phyloP scores from a whole-genome alignment of 2,797 vertebrate genomes.

The Vipera ursinii region DNA sequence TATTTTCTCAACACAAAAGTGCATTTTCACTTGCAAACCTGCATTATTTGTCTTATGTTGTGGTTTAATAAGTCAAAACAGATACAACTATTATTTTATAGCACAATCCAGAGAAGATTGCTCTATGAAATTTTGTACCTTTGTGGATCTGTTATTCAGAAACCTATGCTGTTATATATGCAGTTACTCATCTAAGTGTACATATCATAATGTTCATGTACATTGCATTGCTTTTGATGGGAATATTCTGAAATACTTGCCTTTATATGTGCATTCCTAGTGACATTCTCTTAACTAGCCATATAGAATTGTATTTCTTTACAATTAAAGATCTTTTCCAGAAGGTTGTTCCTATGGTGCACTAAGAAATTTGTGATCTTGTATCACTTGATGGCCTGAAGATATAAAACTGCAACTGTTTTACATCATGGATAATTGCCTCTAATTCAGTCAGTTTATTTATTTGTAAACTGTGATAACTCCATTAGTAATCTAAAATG shows the following conservation, averaged over 20 bases:
- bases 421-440: neutral
- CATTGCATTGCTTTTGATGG: neutral
- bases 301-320: neutral
- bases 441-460: neutral
- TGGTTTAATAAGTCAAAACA: constrained; percentile 39
- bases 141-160: neutral
- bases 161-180: neutral
- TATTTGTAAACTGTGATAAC: neutral
- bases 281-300: neutral
- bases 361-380: neutral
- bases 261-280: neutral
- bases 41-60: neutral
- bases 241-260: neutral
- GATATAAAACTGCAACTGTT: neutral
- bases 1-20: neutral
- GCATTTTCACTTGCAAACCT: neutral
- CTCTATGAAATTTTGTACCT: neutral
- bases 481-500: neutral
- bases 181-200: neutral
- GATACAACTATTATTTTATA: constrained; percentile 44
- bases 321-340: constrained; percentile 45
- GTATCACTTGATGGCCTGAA: neutral
- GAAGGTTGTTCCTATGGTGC: constrained; percentile 2
- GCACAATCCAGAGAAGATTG: neutral
- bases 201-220: neutral